A percentile compares a stretch with the other conserved stretches of the same genome.
phyloP scores from a whole-genome alignment of 1,140 invertebrate species.

The Trichogramma pretiosum region DNA sequence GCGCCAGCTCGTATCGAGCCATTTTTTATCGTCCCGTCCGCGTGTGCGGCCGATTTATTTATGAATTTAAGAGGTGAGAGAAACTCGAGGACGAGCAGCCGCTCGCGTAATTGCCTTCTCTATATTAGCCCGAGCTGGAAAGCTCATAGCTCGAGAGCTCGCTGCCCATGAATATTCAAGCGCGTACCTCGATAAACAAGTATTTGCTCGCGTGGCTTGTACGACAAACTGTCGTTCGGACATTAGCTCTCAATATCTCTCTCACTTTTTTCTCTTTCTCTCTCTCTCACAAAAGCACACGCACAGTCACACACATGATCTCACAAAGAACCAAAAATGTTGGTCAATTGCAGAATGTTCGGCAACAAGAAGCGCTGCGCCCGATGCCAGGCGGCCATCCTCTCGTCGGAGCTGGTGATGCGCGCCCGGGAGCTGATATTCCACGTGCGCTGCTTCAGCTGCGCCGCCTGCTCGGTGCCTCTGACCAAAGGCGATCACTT shows the following conservation, averaged over 20 bases:
- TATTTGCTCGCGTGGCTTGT: too few species aligned
- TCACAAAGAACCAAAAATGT: not conserved
- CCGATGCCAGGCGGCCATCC: constrained; percentile 81
- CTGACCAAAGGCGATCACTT: constrained; percentile 88
- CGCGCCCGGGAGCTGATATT: constrained; percentile 84
- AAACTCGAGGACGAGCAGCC: too few species aligned
- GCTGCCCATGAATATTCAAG: too few species aligned
- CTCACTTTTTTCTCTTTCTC: constrained; percentile 11
- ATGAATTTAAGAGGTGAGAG: too few species aligned
- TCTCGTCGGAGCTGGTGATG: constrained; percentile 93
- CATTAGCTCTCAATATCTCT: constrained; percentile 28
- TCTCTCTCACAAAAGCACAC: not conserved
- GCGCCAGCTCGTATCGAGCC: too few species aligned
- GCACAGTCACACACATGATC: not conserved
- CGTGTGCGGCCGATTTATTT: too few species aligned
- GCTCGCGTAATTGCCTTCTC: too few species aligned
- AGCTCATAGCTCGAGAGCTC: too few species aligned
- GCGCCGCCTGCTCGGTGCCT: constrained; percentile 77
- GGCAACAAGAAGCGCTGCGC: constrained; percentile 72
- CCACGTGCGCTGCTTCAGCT: constrained; percentile 91
- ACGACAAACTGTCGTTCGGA: too few species aligned
- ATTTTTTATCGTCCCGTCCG: too few species aligned
- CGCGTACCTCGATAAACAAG: too few species aligned
- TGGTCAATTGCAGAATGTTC: constrained; percentile 59
- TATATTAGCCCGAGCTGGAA: too few species aligned